These are phyloP conservation scores for Botia kubotai DNA, from an alignment of 2,797 vertebrate genomes.

Conservation along the genomic window DNA sequence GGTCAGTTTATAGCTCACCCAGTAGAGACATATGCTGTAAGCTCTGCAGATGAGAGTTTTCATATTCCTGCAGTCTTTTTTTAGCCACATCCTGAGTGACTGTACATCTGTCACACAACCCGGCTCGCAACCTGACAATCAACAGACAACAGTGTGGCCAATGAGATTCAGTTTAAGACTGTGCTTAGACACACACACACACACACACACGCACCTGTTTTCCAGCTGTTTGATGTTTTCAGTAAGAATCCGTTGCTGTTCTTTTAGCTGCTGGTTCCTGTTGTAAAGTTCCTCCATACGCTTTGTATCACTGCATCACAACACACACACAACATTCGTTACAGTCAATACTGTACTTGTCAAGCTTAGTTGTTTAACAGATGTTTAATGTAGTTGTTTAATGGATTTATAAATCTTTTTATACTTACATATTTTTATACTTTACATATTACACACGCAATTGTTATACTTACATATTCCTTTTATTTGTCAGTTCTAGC, in stretches of 20 bases:
- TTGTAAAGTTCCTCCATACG: slow-evolving; percentile 91
- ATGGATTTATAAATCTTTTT: not conserved
- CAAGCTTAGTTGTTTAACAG: not conserved
- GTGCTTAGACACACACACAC: slow-evolving; percentile 10
- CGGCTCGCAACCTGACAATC: slow-evolving; percentile 86
- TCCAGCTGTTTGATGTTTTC: slow-evolving; percentile 94
- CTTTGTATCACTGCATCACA: slow-evolving; percentile 83
- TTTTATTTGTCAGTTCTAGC: slow-evolving; percentile 89
- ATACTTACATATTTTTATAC: slow-evolving; percentile 83
- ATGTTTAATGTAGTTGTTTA: not conserved
- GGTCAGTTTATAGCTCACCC: slow-evolving; percentile 71
- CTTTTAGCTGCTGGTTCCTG: slow-evolving; percentile 93
- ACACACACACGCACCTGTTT: slow-evolving; percentile 83
- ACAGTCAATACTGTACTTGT: no score
- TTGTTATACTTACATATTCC: slow-evolving; percentile 85
- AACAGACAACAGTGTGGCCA: slow-evolving; percentile 27
- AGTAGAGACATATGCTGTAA: slow-evolving; percentile 89
- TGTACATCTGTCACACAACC: slow-evolving; percentile 94
- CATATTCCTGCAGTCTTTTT: slow-evolving; percentile 89
- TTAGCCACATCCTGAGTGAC: slow-evolving; percentile 95
- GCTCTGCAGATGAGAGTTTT: slow-evolving; percentile 86
- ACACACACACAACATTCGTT: not conserved
- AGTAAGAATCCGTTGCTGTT: slow-evolving; percentile 90
- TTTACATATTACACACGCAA: no score
- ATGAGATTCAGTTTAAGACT: not conserved